Conservation (phyloP, 2,888 invertebrate genomes). For the Cryptophagus acutangulus region DNA sequence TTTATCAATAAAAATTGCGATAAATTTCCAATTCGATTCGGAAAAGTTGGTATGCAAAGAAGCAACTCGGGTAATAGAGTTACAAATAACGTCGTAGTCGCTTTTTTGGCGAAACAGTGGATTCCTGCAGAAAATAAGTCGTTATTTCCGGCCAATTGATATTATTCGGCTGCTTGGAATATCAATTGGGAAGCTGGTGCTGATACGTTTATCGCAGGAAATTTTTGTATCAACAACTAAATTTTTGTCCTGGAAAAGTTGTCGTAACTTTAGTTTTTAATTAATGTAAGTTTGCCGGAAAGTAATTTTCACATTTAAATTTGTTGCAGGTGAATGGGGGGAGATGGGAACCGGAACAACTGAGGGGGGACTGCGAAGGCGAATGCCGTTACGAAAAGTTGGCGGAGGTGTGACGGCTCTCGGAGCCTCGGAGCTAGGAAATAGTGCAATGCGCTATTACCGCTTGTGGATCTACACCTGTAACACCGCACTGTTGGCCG, state of each 20-base stretch:
- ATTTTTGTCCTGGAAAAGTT: background rate
- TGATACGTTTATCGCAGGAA: background rate
- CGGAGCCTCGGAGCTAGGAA: constrained; percentile 45
- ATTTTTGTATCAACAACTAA: background rate
- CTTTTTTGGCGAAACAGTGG: background rate
- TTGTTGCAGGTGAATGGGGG: constrained; percentile 56
- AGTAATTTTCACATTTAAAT: too few species aligned
- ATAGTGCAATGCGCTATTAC: constrained; percentile 69
- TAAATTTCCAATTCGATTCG: too few species aligned
- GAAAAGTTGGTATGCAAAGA: too few species aligned
- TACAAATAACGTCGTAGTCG: too few species aligned
- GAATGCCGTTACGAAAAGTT: constrained; percentile 51
- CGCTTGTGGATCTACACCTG: constrained; percentile 90
- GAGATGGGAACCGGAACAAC: constrained; percentile 50
- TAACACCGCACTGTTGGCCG: constrained; percentile 80
- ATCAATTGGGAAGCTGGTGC: background rate
- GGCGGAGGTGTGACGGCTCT: constrained; percentile 48
- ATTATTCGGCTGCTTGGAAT: constrained; percentile 1
- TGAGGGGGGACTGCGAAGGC: constrained; percentile 49
- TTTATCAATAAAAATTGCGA: too few species aligned
- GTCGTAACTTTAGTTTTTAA: background rate
- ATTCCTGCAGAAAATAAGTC: constrained; percentile 1
- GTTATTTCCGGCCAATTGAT: constrained; percentile 1
- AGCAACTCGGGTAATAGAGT: too few species aligned
- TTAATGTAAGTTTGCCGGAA: too few species aligned